Evolutionary conservation across 1,140 invertebrate genomes (phyloP), one percentile per base, ranked within the genome.

Genomic region (Drosophila pseudoananassae): DNA sequence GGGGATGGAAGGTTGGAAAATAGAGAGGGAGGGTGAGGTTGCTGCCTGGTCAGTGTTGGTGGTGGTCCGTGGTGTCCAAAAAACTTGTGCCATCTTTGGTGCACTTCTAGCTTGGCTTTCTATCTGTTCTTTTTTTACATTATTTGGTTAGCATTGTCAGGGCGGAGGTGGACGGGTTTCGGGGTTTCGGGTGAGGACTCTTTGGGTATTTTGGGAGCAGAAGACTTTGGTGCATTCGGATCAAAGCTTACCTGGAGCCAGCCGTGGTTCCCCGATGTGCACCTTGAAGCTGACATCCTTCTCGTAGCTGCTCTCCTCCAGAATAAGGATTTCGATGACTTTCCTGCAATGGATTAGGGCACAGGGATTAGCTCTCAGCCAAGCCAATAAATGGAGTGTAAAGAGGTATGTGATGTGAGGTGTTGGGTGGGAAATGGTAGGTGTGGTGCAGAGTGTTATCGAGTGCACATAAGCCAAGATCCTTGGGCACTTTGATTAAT

Each of bases 241-340:
- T 29, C 58, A 52, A 40, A 14, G 68, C 94, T 95, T 94, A 97
- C 97, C 96, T 94, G 96, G 96, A 79, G 97, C 93, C 79, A 97
- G 93, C 85, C 95, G 94, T 6, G 98, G 98, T 75, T 98, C 95
- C 12, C 96, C 97, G 3, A 99, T 92, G 92, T 98, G 96, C 1
- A 99, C 95, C 91, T 96, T 98, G 92, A 99, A 99, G 9, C 96
- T 93, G 7, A 98, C 97, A 89, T 98, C 97, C 92, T 99, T 99
- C 92, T 99, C 98, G 91, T 99, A 99, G 90, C 98, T 98, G 92
- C 99, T 98, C 91, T 99, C 97, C 93, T 99, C 98, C 59, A 98
- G 94, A 69, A 99, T 98, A 58, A 95, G 94, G 55, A 99, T 93
- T 27, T 94, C 93, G 83, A 99, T 97, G 59, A 93, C 93, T 94